These are phyloP conservation scores for Platypus cylindrus DNA, from an alignment of 2,888 invertebrate genomes.

Conservation along the genomic window DNA sequence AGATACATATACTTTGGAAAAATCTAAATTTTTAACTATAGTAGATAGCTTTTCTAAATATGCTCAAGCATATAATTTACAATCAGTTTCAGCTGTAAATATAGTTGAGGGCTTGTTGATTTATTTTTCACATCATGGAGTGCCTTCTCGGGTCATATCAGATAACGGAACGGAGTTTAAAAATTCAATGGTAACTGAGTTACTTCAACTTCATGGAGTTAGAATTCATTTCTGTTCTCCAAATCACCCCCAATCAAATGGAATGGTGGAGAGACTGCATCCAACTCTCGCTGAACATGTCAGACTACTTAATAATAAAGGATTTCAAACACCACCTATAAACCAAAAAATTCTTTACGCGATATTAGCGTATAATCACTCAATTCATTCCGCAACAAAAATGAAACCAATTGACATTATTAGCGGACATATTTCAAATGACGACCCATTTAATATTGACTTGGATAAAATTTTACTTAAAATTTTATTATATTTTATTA, in stretches of 20 bases:
- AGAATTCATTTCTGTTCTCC: slow-evolving; percentile 14
- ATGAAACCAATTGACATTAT: slow-evolving; percentile 9
- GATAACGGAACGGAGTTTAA: slow-evolving; percentile 18
- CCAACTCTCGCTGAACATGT: slow-evolving; percentile 12
- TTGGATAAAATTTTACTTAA: slow-evolving; percentile 6
- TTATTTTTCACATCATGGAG: slow-evolving; percentile 16
- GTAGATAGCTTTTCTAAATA: slow-evolving; percentile 17
- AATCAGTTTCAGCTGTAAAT: slow-evolving; percentile 6
- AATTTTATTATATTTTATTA: no score
- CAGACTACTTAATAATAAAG: slow-evolving; percentile 9
- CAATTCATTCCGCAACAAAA: slow-evolving; percentile 8
- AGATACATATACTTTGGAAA: slow-evolving; percentile 12
- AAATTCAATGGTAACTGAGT: slow-evolving; percentile 12
- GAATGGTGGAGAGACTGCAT: slow-evolving; percentile 13
- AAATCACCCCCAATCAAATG: slow-evolving; percentile 15
- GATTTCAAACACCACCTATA: slow-evolving; percentile 3
- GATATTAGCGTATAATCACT: slow-evolving; percentile 5
- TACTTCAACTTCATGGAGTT: slow-evolving; percentile 16
- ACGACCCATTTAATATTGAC: slow-evolving; percentile 6
- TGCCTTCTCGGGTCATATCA: slow-evolving; percentile 14
- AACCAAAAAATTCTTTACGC: slow-evolving; percentile 8
- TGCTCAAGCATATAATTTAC: slow-evolving; percentile 13
- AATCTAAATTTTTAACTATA: slow-evolving; percentile 16
- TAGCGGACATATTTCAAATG: slow-evolving; percentile 5
- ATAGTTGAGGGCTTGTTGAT: slow-evolving; percentile 11